Evolutionary conservation across 2,113 vertebrate genomes (phyloP), one percentile per base, ranked within the genome.

Genomic region (Garra rufa): DNA sequence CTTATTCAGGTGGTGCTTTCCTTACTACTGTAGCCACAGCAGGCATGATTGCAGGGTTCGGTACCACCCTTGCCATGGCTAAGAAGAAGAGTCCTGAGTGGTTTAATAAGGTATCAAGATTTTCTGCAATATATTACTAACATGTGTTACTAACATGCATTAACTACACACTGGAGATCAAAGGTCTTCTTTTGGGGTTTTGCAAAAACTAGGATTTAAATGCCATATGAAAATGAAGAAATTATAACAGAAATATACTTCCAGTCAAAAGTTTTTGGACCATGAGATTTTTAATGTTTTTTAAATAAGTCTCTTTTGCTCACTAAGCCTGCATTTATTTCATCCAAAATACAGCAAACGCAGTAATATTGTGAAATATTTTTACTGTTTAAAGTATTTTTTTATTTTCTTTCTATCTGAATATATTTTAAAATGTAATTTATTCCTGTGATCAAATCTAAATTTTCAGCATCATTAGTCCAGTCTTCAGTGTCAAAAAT

Each of bases 11-110:
- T 90, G 96, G 96, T 30, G 90, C 95, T 79, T 99, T 99, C 88
- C 95, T 99, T 71, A 94, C 95, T 52, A 92, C 95, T 0, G 96
- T 95, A 85, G 96, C 95, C 41, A 93, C 95, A 1, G 96, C 93
- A 0, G 98, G 97, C 63, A 95, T 98, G 94, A 83, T 98, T 0
- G 95, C 95, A 14, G 98, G 98, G 19, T 99, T 99, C 85, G 94
- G 96, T 34, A 97, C 97, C 17, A 96, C 97, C 0, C 88, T 99
- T 76, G 96, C 96, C 9, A 77, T 99, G 89, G 94, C 97, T 9
- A 99, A 97, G 92, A 99, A 96, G 91, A 98, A 92, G 88, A 98
- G 95, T 46, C 97, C 97, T 0, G 91, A 91, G 13, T 99, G 97
- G 97, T 99, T 99, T 83, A 95, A 83, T 88, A 99, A 99, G 96